Percentiles rank a stretch among this genome's conserved stretches.
Evolutionary conservation across 2,113 vertebrate species (phyloP).

Genomic region (Zapornia atra): DNA sequence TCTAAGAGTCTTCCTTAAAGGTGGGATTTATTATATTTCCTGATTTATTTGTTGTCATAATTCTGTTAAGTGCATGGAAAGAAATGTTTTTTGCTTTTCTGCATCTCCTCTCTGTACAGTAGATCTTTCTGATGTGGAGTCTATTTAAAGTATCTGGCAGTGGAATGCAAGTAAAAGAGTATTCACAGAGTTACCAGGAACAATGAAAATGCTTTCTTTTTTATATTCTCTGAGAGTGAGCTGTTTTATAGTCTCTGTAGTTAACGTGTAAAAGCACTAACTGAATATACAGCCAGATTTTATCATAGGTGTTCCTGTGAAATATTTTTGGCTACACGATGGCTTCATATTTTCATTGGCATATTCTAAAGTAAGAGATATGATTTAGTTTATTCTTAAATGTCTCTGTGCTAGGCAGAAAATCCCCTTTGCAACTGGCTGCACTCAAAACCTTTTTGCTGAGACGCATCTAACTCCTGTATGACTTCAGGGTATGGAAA

Average conservation of each 20-base stretch:
- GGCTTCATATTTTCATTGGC: not conserved
- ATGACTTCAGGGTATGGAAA: not conserved
- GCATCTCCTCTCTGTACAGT: not conserved
- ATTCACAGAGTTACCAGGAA: constrained; percentile 5
- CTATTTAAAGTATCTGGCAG: constrained; percentile 28
- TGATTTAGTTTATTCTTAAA: not conserved
- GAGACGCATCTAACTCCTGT: not conserved
- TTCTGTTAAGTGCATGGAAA: constrained; percentile 1
- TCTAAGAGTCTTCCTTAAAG: constrained; percentile 66
- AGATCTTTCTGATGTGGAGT: not conserved
- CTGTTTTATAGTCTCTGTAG: constrained; percentile 12
- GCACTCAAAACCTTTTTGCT: not conserved
- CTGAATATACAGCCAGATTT: constrained; percentile 4
- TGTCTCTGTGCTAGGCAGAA: not conserved
- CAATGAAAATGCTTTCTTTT: not conserved
- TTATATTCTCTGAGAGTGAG: not conserved
- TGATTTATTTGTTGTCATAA: not conserved
- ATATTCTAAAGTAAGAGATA: not conserved
- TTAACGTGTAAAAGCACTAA: not conserved
- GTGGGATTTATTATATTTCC: constrained; percentile 59
- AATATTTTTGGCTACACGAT: constrained; percentile 17
- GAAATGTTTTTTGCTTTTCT: constrained; percentile 30
- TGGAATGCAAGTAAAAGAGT: not conserved
- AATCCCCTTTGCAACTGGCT: not conserved
- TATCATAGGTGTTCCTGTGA: not conserved